Conservation (phyloP, 2,888 invertebrate species). For the Ornithoptera priamus region DNA sequence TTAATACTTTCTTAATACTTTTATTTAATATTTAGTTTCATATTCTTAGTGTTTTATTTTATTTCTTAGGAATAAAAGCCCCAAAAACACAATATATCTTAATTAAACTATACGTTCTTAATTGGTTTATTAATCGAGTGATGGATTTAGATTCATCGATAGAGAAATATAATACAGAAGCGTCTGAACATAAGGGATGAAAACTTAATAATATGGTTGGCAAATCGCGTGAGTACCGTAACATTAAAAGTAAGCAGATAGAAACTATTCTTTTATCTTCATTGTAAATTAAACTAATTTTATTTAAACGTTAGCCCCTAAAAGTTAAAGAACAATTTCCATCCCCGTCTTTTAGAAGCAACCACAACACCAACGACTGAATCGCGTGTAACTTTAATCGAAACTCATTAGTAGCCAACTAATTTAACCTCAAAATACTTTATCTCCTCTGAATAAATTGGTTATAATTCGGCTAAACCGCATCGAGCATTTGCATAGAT, state of each 20-base stretch:
- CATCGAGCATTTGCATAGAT: conserved; percentile 27
- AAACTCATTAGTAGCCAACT: conserved; percentile 28
- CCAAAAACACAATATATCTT: no score
- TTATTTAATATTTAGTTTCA: no score
- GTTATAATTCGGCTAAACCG: conserved; percentile 23
- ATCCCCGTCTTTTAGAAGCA: conserved; percentile 12
- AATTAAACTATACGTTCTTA: no score
- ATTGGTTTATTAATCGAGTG: no score
- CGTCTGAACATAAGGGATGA: no score
- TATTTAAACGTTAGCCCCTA: conserved; percentile 6
- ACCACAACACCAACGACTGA: conserved; percentile 23
- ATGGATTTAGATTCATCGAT: no score
- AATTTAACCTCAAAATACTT: conserved; percentile 29
- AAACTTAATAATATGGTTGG: no score
- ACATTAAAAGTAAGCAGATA: neutral
- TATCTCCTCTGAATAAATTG: conserved; percentile 28
- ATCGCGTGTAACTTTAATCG: conserved; percentile 30
- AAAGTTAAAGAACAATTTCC: conserved; percentile 9
- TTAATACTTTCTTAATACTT: no score
- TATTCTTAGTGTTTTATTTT: no score
- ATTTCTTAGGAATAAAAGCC: no score
- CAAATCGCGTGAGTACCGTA: no score
- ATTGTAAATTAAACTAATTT: conserved; percentile 10
- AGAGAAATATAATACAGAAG: no score
- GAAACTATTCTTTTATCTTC: neutral